Base-by-base conservation (phyloP, 2,888 invertebrate genomes). In the Leuctra nigra region DNA sequence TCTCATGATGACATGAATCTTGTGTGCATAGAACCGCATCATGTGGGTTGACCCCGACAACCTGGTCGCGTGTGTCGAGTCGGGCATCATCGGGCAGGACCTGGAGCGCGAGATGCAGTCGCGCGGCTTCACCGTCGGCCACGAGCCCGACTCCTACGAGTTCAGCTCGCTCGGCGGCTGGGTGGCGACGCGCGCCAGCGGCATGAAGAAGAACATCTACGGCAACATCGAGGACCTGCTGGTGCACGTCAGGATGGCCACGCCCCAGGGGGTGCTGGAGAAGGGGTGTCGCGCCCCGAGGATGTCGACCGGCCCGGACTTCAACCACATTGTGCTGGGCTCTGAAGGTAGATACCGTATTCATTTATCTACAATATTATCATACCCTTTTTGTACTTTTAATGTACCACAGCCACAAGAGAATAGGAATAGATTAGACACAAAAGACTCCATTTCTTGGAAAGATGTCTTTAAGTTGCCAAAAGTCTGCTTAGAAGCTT, bases 191-290 rank as follows among this genome's bases (percentile, higher is more conserved):
- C 75, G 95, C 53, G 96, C 96, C 0, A 93, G 93, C n/a, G 98
- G 99, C 54, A 98, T 98, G 98, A 99, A 98, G 77, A 99, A 98
- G 73, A 99, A 99, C 71, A 84, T 89, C 0, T 99, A 98, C 64
- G 97, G 97, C 0, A 98, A 98, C 68, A 98, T 98, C 60, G 97
- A 98, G 72, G 97, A 98, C 69, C 76, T 97, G 50, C 74, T 98
- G 11, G 87, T 98, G 1, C 89, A 93, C 65, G 85, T 92, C 0
- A 87, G 86, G 72, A 87, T 94, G 81, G 88, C 92, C 0, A 92
- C 92, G 0, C 81, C 90, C 0, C 75, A 76, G 59, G 96, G 94
- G 0, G 87, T 91, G 1, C 74, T 98, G 41, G 87, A 93, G 72
- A 90, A 87, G 66, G 87, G 87, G 62, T 77, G 78, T 62, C 85